Evolutionary conservation across 2,888 invertebrate species (phyloP), one percentile per base, ranked within the genome.

Genomic region (Argyra leucocephala): DNA sequence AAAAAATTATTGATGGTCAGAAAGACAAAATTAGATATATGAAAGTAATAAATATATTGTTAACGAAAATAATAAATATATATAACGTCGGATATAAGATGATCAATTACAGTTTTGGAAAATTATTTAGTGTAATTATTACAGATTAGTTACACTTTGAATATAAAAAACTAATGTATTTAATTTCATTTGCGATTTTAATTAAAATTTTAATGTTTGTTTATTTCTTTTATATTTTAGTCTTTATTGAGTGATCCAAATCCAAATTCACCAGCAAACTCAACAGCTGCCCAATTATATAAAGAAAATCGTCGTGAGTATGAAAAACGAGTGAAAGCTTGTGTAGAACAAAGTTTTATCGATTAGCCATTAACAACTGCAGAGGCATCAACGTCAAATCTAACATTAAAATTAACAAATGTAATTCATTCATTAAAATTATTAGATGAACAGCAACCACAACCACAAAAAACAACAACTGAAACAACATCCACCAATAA

Each of bases 201-300:
- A n/a, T n/a, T n/a, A n/a, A n/a, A n/a, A n/a, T n/a, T n/a, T n/a
- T 21, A 37, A 22, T 61, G 57, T 66, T 26, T 62, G n/a, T n/a
- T n/a, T n/a, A n/a, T 15, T 48, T 31, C 64, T 65, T 69, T 57
- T 31, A 59, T 59, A 65, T 70, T 70, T 3, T 88, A 98, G 95
- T 97, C 97, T 77, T 86, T 99, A 83, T 86, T 99, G 82, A 98
- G 98, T 87, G 98, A 99, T 84, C 98, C 98, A 70, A 99, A 99
- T 83, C 98, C 98, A 72, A 98, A 98, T 84, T 97, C 96, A 73
- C 98, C 98, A 76, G 98, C 98, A 74, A 99, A 99, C 82, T 96
- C 96, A 74, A 92, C 96, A 88, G 98, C 98, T 77, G 98, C 98
- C 73, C 97, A 98, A 83, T 87, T 99, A 76, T 99, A 98, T 84